A percentile compares a stretch with the other conserved stretches of the same genome.
Conservation (phyloP, 1,140 invertebrate genomes). For the Manduca sexta region DNA sequence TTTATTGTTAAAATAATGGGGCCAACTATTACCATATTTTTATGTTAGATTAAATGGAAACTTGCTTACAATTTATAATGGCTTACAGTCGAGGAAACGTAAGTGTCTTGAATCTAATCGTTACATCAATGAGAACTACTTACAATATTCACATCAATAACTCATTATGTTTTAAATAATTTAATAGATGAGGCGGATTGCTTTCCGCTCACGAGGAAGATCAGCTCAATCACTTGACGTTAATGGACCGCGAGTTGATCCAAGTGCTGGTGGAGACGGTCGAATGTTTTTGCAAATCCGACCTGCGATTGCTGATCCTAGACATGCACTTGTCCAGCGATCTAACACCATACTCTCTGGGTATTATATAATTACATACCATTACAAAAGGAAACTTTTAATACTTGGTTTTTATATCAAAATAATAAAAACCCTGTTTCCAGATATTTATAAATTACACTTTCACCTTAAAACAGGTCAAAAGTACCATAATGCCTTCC, state of each 20-base stretch:
- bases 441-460: no score
- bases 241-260: constrained; percentile 36
- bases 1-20: constrained; percentile 56
- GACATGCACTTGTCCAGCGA: constrained; percentile 42
- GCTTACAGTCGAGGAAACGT: constrained; percentile 65
- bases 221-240: constrained; percentile 66
- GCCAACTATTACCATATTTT: constrained; percentile 38
- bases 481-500: no score
- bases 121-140: background rate
- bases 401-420: no score
- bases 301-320: constrained; percentile 57
- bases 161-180: background rate
- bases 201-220: constrained; percentile 61
- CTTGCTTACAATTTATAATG: background rate
- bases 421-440: no score
- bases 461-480: no score
- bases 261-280: constrained; percentile 47
- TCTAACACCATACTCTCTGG: constrained; percentile 46
- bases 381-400: no score
- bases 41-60: background rate
- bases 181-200: constrained; percentile 59
- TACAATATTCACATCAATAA: background rate
- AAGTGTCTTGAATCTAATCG: constrained; percentile 14
- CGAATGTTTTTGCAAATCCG: constrained; percentile 65
- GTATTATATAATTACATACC: constrained; percentile 18